Conservation (phyloP, 2,797 vertebrate species). For the Rhinichthys osculus region DNA sequence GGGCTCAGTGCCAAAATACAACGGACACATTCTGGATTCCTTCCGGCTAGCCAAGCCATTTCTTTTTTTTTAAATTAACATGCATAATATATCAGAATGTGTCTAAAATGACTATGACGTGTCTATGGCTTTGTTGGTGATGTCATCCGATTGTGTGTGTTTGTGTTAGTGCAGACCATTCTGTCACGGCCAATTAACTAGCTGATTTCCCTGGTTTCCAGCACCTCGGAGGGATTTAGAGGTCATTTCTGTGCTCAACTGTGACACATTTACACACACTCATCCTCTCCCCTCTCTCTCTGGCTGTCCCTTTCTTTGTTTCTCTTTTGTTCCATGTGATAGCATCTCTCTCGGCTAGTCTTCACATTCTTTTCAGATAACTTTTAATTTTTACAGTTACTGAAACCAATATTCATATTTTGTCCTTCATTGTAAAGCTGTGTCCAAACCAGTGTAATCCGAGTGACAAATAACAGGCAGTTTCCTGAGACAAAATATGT, state of each 20-base stretch:
- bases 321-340: conserved; percentile 55
- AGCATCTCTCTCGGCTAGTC: background rate
- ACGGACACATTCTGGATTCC: background rate
- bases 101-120: background rate
- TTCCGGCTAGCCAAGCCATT: background rate
- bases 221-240: conserved; percentile 60
- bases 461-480: background rate
- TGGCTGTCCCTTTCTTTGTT: conserved; percentile 55
- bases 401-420: background rate
- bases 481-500: background rate
- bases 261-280: conserved; percentile 49
- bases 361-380: background rate
- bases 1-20: background rate
- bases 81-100: conserved; percentile 26
- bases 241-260: conserved; percentile 47
- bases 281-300: conserved; percentile 13
- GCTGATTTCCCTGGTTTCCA: conserved; percentile 69
- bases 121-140: background rate
- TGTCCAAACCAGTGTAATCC: background rate
- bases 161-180: conserved; percentile 44
- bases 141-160: conserved; percentile 24
- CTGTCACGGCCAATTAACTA: conserved; percentile 72
- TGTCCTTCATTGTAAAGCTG: background rate
- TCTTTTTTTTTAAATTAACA: background rate
- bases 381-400: background rate